These are phyloP conservation scores for Drosophila prostipennis DNA, from an alignment of 2,888 invertebrate species.

Conservation along the genomic window DNA sequence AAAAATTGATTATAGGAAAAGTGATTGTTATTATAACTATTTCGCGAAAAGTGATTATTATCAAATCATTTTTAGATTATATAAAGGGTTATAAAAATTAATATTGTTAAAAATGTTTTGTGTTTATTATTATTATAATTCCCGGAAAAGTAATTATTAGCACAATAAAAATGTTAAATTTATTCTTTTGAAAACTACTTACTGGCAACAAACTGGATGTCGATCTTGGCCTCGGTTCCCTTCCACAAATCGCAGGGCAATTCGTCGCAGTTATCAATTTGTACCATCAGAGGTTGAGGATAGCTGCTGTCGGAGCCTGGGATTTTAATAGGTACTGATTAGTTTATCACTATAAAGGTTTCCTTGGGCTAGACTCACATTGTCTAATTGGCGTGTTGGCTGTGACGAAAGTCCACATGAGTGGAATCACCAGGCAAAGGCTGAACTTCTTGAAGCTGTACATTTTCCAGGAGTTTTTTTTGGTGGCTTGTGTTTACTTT, in stretches of 20 bases:
- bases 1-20: too few relatives aligned
- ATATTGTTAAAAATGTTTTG: too few relatives aligned
- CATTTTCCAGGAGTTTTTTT: not conserved
- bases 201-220: conserved; percentile 80
- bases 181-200: conserved; percentile 54
- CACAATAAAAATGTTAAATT: too few relatives aligned
- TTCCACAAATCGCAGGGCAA: conserved; percentile 74
- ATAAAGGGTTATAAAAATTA: too few relatives aligned
- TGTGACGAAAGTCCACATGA: conserved; percentile 29
- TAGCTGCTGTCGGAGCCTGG: conserved; percentile 58
- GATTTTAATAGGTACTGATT: conserved; percentile 4
- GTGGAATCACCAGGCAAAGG: conserved; percentile 39
- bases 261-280: conserved; percentile 67
- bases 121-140: too few relatives aligned
- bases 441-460: conserved; percentile 35
- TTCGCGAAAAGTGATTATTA: too few relatives aligned
- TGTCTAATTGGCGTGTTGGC: conserved; percentile 59
- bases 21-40: too few relatives aligned
- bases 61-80: too few relatives aligned
- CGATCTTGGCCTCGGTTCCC: conserved; percentile 62
- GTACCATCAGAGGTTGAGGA: conserved; percentile 70
- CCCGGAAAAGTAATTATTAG: too few relatives aligned
- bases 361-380: conserved; percentile 51
- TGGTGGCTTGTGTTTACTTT: conserved; percentile 8
- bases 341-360: not conserved